Base-by-base conservation (phyloP, 2,888 invertebrate genomes). In the Griposia aprilina region DNA sequence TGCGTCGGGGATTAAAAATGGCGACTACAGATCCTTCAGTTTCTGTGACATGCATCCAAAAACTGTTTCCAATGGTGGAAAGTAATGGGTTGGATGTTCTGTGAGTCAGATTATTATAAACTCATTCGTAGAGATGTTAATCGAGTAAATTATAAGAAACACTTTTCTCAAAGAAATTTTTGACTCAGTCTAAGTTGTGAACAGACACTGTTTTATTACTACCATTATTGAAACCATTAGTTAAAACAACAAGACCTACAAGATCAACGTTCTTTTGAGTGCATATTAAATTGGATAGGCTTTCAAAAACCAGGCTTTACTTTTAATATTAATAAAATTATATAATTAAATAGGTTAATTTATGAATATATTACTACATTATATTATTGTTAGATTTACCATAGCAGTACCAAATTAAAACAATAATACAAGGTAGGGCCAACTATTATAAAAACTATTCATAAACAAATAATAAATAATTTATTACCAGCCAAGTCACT, bases 71-170 rank as follows among this genome's bases (percentile, higher is more conserved):
- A 48, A 59, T 52, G 4, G 3, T 36, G 48, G 23, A 70, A 73
- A 72, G 26, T 72, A 76, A 79, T 80, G 62, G 70, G 57, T 67
- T 57, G 30, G 52, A 69, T 65, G 50, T 20, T 74, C 50, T 68
- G 6, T 63, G 60, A 76, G 68, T 74, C 50, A 60, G 52, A 67
- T 71, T 57, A 71, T 74, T 6, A 57, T 26, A 48, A 66, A 59
- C 20, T 59, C 36, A 74, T 36, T 74, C 80, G 48, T 50, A 60
- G 45, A 52, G 30, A 76, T n/a, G 26, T 70, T 65, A 72, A 26
- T 72, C 48, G 5, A n/a, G 57, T 45, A 50, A 50, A 76, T 69
- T 72, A 69, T 60, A 57, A 17, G 55, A 70, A 55, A 20, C 3
- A 36, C 3, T 36, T 36, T 36, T 36, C 30, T 36, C 3, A 36